These are phyloP conservation scores for Dallia pectoralis DNA, from an alignment of 2,797 vertebrate genomes.

Conservation along the genomic window DNA sequence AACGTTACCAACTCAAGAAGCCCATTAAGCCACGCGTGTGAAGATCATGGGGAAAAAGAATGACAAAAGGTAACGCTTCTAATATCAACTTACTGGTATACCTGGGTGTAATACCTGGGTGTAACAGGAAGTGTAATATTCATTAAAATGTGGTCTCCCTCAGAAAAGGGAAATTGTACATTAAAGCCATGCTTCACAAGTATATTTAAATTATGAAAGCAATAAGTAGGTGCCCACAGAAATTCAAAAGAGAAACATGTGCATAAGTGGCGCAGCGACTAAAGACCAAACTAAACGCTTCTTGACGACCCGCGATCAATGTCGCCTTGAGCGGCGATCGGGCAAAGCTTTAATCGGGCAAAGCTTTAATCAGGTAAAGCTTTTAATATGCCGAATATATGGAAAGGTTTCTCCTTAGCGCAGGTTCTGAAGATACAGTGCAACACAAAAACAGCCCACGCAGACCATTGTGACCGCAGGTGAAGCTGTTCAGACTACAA, in stretches of 20 bases:
- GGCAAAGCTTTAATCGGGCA: constrained; percentile 6
- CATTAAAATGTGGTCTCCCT: constrained; percentile 68
- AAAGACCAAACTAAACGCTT: constrained; percentile 32
- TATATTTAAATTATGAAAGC: constrained; percentile 63
- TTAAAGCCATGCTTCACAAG: constrained; percentile 78
- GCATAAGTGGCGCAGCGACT: constrained; percentile 19
- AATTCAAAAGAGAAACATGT: constrained; percentile 64
- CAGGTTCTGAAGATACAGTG: constrained; percentile 7
- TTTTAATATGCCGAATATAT: constrained; percentile 11
- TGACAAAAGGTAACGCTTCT: not conserved
- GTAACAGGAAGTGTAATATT: constrained; percentile 61
- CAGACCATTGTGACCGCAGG: not conserved
- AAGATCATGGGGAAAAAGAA: constrained; percentile 36
- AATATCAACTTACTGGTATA: not conserved
- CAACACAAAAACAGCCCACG: not conserved
- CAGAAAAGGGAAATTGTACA: constrained; percentile 74
- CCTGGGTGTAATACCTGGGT: not conserved
- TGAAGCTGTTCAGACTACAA: constrained; percentile 20
- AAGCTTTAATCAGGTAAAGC: constrained; percentile 17
- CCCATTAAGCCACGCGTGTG: constrained; percentile 47
- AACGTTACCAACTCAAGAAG: constrained; percentile 53
- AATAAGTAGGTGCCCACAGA: constrained; percentile 61
- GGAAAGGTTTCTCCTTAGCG: not conserved
- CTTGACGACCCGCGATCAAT: constrained; percentile 3
- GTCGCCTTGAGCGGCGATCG: too few relatives aligned